Evolutionary conservation across 2,888 invertebrate genomes (phyloP).

Genomic region (Salpingus planirostris): DNA sequence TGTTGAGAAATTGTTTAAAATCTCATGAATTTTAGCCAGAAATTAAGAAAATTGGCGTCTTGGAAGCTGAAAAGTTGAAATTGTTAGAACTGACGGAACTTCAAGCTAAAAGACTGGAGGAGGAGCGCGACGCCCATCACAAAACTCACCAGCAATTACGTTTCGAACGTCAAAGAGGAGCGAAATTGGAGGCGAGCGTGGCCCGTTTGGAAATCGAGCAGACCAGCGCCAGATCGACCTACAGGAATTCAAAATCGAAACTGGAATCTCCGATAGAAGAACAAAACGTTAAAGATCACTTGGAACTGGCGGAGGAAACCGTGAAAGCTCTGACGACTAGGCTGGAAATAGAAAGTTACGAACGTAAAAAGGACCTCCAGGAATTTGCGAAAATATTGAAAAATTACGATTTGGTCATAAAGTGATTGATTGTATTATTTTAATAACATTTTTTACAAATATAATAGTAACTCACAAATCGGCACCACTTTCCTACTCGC

Average conservation of each 20-base stretch:
- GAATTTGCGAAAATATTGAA: constrained; percentile 35
- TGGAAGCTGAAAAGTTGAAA: constrained; percentile 54
- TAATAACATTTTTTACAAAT: no score
- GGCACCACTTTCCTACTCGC: no score
- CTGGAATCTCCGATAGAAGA: background rate
- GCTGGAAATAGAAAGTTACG: constrained; percentile 53
- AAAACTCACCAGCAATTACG: constrained; percentile 35
- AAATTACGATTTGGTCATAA: constrained; percentile 12
- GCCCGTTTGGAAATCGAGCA: constrained; percentile 49
- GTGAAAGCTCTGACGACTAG: constrained; percentile 55
- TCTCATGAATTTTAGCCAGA: constrained; percentile 2
- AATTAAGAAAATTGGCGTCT: constrained; percentile 33
- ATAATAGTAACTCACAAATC: no score
- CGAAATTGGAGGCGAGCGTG: constrained; percentile 48
- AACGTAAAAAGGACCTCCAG: constrained; percentile 53
- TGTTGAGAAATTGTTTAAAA: background rate
- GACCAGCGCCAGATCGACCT: constrained; percentile 29
- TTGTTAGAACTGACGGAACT: constrained; percentile 50
- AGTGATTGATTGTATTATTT: constrained; percentile 23
- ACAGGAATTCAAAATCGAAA: constrained; percentile 7
- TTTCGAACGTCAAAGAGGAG: constrained; percentile 47
- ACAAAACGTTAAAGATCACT: constrained; percentile 28
- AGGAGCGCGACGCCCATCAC: constrained; percentile 42
- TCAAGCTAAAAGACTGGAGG: constrained; percentile 49
- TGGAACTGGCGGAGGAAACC: constrained; percentile 58